Conservation (phyloP, 2,113 vertebrate species). For the Campylomormyrus numenius region DNA sequence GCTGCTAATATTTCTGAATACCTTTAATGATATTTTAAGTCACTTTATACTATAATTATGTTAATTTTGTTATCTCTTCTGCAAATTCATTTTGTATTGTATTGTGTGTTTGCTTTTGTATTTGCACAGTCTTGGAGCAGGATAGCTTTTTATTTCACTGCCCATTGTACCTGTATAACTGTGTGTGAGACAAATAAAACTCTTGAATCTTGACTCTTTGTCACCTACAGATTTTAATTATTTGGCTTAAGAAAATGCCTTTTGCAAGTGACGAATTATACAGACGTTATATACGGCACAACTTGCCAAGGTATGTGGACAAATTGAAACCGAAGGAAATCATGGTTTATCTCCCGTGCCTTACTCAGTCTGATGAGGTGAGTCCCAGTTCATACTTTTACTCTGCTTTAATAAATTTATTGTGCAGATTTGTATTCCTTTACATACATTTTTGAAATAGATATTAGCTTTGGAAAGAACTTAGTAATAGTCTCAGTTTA, state of each 20-base stretch:
- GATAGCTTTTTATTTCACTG: no score
- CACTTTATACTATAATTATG: no score
- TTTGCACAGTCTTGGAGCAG: no score
- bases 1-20: neutral
- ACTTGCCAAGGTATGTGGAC: conserved; percentile 38
- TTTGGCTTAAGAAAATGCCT: conserved; percentile 46
- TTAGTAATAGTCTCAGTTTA: neutral
- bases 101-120: no score
- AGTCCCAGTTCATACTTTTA: neutral
- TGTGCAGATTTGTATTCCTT: neutral
- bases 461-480: neutral
- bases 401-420: neutral
- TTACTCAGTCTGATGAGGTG: conserved; percentile 58
- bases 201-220: neutral
- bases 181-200: no score
- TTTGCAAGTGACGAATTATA: conserved; percentile 50
- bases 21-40: neutral
- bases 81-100: no score
- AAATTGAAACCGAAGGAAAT: conserved; percentile 50
- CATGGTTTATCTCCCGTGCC: conserved; percentile 46
- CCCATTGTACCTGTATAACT: no score
- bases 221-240: neutral
- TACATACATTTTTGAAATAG: neutral
- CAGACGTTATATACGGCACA: conserved; percentile 47
- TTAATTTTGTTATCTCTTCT: no score